Evolutionary conservation across 1,140 invertebrate genomes (phyloP), one percentile per base, ranked within the genome.

Genomic region (Drosophila guanche): DNA sequence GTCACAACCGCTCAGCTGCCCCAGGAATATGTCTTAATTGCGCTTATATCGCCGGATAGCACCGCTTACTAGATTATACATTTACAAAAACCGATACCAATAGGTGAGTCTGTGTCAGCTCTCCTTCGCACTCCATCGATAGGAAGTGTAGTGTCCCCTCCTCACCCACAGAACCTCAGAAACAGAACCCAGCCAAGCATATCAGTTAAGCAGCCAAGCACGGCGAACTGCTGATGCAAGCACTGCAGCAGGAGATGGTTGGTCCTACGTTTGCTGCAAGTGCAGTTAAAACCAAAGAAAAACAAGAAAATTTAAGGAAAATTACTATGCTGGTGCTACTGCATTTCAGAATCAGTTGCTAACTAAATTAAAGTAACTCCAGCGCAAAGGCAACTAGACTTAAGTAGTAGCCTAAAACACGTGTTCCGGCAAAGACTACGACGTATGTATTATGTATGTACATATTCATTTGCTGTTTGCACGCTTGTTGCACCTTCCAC

Each of bases 321-420:
- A 86, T 75, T 80, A 59, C 80, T 48, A 42, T 55, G 53, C 60
- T 61, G 63, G 53, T 73, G 57, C 47, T 66, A 50, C 37, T 74
- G 67, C 68, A 56, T 58, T 65, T 62, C 29, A 58, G 57, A 65
- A 76, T 78, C 78, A 72, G 74, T 79, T 79, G 74, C 79, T 86
- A 88, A 86, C 70, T 83, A 88, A 86, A 79, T 86, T 88, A 88
- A 71, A 88, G 79, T 69, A 61, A 45, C 33, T 37, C 71, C 46
- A 40, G 68, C 47, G 45, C 55, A 76, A 70, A 68, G 50, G 76
- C 51, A 63, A 70, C 40, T 43, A 63, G 63, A 58, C 57, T 43
- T 60, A 70, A 67, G 48, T 43, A 41, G 2, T 27, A 45, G 33
- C 16, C 5, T 16, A 54, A 37, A 68, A 56, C 62, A 68, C 66